These are phyloP conservation scores for Equus quagga DNA, from an alignment of 2,113 vertebrate species.

Conservation along the genomic window DNA sequence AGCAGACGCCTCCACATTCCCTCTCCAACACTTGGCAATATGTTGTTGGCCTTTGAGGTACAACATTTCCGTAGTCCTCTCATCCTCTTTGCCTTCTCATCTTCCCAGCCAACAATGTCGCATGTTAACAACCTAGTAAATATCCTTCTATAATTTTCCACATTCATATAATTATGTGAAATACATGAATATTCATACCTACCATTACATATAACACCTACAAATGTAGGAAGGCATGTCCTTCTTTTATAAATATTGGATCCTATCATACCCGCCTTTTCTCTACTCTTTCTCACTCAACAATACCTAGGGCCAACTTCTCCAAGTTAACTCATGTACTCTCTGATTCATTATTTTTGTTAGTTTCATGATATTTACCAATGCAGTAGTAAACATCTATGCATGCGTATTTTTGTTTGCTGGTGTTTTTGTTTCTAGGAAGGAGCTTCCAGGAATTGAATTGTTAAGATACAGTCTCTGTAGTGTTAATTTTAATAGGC, in stretches of 20 bases:
- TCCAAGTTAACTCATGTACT: neutral
- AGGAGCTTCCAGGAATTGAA: neutral
- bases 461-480: neutral
- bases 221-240: neutral
- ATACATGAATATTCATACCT: neutral
- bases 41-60: neutral
- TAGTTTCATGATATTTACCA: neutral
- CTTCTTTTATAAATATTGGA: neutral
- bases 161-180: neutral
- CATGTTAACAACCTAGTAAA: neutral
- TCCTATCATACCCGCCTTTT: neutral
- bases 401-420: neutral
- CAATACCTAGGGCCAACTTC: neutral
- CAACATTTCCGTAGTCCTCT: neutral
- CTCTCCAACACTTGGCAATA: neutral
- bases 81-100: neutral
- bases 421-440: constrained; percentile 17
- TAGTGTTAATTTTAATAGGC: neutral
- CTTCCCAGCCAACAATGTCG: neutral
- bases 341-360: neutral
- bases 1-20: neutral
- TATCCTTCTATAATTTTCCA: neutral
- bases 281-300: neutral
- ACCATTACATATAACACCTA: neutral
- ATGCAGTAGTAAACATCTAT: neutral